Conservation (phyloP, 1,140 invertebrate species). For the Chironomus tepperi region DNA sequence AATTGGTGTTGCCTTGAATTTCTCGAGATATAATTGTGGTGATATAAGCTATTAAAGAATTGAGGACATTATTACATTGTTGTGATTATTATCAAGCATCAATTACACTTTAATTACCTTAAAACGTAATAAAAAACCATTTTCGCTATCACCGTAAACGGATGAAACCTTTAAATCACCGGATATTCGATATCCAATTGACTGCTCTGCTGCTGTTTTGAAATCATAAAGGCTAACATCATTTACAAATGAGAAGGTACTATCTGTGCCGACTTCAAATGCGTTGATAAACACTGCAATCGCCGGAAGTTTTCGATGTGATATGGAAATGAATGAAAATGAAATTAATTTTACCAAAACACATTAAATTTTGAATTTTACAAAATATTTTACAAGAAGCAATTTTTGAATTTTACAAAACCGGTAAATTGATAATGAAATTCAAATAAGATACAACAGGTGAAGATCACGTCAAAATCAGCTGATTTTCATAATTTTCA, state of each 20-base stretch:
- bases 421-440: not conserved
- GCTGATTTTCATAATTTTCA: no score
- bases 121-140: conserved; percentile 28
- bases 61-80: not conserved
- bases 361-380: no score
- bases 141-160: conserved; percentile 27
- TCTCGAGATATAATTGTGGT: conserved; percentile 52
- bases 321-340: not conserved
- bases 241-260: conserved; percentile 26
- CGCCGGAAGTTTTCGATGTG: not conserved
- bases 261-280: conserved; percentile 18
- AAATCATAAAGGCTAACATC: conserved; percentile 28
- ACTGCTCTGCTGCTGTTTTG: conserved; percentile 22
- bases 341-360: no score
- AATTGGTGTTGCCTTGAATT: conserved; percentile 50
- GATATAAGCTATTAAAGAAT: conserved; percentile 41
- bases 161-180: conserved; percentile 27
- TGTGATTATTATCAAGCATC: not conserved
- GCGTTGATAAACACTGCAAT: not conserved
- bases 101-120: conserved; percentile 26
- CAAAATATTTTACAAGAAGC: no score
- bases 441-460: no score
- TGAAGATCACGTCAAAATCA: no score
- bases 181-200: conserved; percentile 28
- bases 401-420: no score